Percentiles rank a stretch among this genome's conserved stretches.
These are phyloP conservation scores for Sesamia inferens DNA, from an alignment of 2,888 invertebrate genomes.

Conservation along the genomic window DNA sequence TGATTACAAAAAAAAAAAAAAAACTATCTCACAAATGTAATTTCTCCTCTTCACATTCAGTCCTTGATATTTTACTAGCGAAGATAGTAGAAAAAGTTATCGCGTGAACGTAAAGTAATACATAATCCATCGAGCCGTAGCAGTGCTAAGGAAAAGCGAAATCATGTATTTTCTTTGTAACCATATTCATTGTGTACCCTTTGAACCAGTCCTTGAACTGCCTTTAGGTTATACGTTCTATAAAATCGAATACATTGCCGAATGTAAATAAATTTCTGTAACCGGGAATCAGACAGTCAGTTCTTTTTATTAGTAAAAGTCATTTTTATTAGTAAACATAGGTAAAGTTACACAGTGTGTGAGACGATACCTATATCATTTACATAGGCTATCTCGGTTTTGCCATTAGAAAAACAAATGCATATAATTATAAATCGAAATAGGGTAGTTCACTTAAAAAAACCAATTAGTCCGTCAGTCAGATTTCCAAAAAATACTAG, in stretches of 20 bases:
- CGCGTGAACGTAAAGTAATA: constrained; percentile 34
- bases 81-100: constrained; percentile 27
- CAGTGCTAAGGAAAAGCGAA: constrained; percentile 24
- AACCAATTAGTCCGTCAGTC: too few relatives aligned
- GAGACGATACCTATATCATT: too few relatives aligned
- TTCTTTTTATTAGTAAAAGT: too few relatives aligned
- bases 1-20: too few relatives aligned
- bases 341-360: too few relatives aligned
- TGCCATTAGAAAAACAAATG: too few relatives aligned
- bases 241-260: constrained; percentile 23
- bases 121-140: constrained; percentile 51
- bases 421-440: too few relatives aligned
- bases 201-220: constrained; percentile 41
- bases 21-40: background rate
- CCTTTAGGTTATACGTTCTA: constrained; percentile 36
- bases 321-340: too few relatives aligned
- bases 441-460: too few relatives aligned
- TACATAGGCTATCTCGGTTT: too few relatives aligned
- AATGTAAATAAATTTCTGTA: constrained; percentile 28
- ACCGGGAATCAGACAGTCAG: background rate
- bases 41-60: background rate
- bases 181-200: constrained; percentile 48
- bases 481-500: too few relatives aligned
- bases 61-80: constrained; percentile 18
- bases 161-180: constrained; percentile 55